phyloP scores from a whole-genome alignment of 2,888 invertebrate genomes.

The Eupithecia centaureata region DNA sequence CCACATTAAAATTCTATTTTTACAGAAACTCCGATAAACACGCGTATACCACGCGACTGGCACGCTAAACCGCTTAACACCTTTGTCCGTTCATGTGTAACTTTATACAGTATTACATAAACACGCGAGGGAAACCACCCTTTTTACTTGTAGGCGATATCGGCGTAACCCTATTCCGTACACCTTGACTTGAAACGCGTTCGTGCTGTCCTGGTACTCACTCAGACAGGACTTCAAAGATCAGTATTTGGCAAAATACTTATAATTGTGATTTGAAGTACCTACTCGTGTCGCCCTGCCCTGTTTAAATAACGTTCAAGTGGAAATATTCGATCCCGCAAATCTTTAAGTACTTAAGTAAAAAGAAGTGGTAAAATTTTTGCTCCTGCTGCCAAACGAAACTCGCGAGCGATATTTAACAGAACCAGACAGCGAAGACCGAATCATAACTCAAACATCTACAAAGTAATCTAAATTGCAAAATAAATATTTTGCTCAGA shows the following conservation, averaged over 20 bases:
- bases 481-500: slow-evolving; percentile 19
- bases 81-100: slow-evolving; percentile 34
- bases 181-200: neutral
- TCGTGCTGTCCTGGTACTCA: neutral
- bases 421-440: slow-evolving; percentile 3
- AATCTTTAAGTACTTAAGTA: neutral
- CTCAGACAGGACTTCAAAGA: neutral
- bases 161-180: neutral
- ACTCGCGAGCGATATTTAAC: slow-evolving; percentile 13
- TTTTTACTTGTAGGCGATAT: slow-evolving; percentile 12
- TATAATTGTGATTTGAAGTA: neutral
- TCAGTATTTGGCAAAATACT: slow-evolving; percentile 9
- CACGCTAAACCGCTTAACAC: slow-evolving; percentile 32
- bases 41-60: slow-evolving; percentile 24
- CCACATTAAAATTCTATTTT: no score
- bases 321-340: neutral
- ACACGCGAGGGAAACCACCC: slow-evolving; percentile 37
- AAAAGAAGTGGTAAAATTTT: slow-evolving; percentile 9
- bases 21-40: slow-evolving; percentile 1
- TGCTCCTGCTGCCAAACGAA: neutral
- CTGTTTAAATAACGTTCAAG: neutral
- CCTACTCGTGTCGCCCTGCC: neutral
- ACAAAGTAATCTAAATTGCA: slow-evolving; percentile 24
- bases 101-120: slow-evolving; percentile 36
- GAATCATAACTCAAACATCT: slow-evolving; percentile 9